Evolutionary conservation across 2,113 vertebrate genomes (phyloP).

Genomic region (Percina caprodes): DNA sequence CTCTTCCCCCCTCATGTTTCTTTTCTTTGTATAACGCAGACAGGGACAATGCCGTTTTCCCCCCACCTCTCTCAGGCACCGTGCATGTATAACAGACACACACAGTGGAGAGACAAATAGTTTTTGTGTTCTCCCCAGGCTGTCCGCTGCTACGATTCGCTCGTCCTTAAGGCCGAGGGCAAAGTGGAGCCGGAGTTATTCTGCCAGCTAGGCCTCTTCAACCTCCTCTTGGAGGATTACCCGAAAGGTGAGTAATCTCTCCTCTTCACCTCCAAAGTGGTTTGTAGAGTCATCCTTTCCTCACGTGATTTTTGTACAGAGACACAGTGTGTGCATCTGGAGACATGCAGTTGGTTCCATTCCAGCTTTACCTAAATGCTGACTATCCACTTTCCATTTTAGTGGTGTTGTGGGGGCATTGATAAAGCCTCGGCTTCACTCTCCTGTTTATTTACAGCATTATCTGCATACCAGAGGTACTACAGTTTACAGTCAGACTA

Average conservation of each 20-base stretch:
- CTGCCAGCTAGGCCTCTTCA: constrained; percentile 99
- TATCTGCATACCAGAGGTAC: constrained; percentile 99
- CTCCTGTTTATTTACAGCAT: constrained; percentile 85
- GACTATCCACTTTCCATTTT: background rate
- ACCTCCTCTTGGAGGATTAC: constrained; percentile 99
- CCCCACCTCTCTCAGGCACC: background rate
- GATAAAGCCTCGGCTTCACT: background rate
- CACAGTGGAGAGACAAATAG: constrained; percentile 27
- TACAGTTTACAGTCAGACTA: constrained; percentile 99
- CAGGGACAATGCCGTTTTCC: background rate
- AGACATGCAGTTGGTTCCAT: background rate
- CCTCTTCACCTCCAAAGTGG: background rate
- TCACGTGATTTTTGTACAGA: background rate
- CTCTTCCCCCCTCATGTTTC: too few species aligned
- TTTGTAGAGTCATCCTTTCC: background rate
- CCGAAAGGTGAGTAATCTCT: constrained; percentile 92
- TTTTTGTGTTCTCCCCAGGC: constrained; percentile 82
- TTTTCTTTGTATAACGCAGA: background rate
- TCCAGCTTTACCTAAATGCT: background rate
- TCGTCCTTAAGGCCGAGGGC: constrained; percentile 99
- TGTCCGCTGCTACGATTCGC: constrained; percentile 97
- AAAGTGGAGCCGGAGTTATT: constrained; percentile 99
- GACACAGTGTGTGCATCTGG: background rate
- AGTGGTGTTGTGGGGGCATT: background rate
- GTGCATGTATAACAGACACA: background rate